phyloP scores from a whole-genome alignment of 1,140 invertebrate genomes.

The Anoplolepis gracilipes region DNA sequence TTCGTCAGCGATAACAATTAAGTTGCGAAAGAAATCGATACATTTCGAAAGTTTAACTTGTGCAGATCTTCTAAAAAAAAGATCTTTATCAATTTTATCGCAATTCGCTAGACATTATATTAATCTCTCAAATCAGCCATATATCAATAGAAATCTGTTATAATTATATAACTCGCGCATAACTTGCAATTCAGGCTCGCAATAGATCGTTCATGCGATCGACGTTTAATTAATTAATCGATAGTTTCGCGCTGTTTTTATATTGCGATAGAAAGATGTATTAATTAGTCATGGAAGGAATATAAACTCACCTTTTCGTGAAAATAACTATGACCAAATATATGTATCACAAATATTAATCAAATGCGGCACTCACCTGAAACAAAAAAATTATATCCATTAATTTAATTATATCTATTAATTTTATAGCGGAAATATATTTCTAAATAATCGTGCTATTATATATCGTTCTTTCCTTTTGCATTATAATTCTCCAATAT shows the following conservation, averaged over 20 bases:
- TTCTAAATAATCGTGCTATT: neutral
- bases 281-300: neutral
- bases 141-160: neutral
- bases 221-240: slow-evolving; percentile 32
- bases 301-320: slow-evolving; percentile 6
- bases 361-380: slow-evolving; percentile 28
- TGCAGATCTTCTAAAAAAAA: neutral
- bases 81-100: neutral
- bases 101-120: slow-evolving; percentile 11
- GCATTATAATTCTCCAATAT: neutral
- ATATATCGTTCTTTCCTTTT: neutral
- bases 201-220: neutral
- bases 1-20: neutral
- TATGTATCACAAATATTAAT: neutral
- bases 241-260: neutral
- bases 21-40: neutral
- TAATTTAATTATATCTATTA: slow-evolving; percentile 13
- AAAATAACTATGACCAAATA: neutral
- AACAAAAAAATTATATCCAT: slow-evolving; percentile 28
- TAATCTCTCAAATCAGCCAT: neutral
- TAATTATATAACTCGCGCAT: slow-evolving; percentile 13
- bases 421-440: neutral
- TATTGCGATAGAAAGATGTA: neutral
- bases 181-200: neutral
- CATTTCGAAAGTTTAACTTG: neutral